phyloP scores from a whole-genome alignment of 2,797 vertebrate species.

The Siniperca undulata region DNA sequence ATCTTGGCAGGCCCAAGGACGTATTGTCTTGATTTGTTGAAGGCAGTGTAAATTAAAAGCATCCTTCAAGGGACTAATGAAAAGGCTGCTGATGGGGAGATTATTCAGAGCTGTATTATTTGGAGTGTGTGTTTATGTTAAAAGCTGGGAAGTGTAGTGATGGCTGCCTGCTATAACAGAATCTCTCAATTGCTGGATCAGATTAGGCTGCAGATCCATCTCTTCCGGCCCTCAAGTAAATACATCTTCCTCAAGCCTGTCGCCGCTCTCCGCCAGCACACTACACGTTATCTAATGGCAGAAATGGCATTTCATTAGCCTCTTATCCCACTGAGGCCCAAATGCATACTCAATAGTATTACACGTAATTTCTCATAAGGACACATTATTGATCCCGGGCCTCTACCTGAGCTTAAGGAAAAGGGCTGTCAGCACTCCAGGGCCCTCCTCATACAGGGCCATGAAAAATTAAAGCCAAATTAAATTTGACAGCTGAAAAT shows the following conservation, averaged over 20 bases:
- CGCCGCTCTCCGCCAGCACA: conserved; percentile 74
- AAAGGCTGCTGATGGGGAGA: conserved; percentile 43
- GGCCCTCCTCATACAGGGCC: conserved; percentile 89
- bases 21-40: conserved; percentile 19
- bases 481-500: conserved; percentile 99
- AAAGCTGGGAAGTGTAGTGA: conserved; percentile 23
- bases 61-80: conserved; percentile 54
- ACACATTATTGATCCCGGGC: conserved; percentile 96
- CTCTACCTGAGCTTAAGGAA: conserved; percentile 94
- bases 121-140: not conserved
- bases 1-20: not conserved
- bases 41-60: conserved; percentile 43
- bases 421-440: conserved; percentile 91
- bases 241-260: conserved; percentile 88
- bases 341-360: conserved; percentile 98
- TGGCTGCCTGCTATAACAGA: conserved; percentile 59
- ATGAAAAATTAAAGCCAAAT: conserved; percentile 99
- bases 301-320: conserved; percentile 98
- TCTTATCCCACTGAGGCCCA: conserved; percentile 92
- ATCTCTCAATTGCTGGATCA: conserved; percentile 73
- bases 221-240: conserved; percentile 87
- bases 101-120: conserved; percentile 36
- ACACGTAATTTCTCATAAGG: conserved; percentile 98
- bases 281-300: conserved; percentile 92
- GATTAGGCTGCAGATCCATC: conserved; percentile 89